Evolutionary conservation across 2,113 vertebrate species (phyloP).

Genomic region (Abramis brama): DNA sequence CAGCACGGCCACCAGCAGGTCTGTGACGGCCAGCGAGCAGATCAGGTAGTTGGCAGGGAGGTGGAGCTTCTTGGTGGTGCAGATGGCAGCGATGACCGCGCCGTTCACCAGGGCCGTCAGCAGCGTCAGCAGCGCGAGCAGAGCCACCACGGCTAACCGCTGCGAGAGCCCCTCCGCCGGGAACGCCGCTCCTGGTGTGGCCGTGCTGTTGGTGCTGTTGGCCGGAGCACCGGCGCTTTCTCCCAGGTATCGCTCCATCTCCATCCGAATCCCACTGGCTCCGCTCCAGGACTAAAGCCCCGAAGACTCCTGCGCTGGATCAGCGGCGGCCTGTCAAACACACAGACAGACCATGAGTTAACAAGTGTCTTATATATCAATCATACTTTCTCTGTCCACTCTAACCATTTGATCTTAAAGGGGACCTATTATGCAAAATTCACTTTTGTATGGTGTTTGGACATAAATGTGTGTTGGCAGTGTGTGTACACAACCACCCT

Average conservation of each 20-base stretch:
- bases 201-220: conserved; percentile 85
- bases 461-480: no score
- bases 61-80: conserved; percentile 88
- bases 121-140: conserved; percentile 79
- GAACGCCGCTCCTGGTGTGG: conserved; percentile 67
- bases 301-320: not conserved
- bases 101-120: conserved; percentile 82
- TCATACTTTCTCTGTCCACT: no score
- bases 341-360: not conserved
- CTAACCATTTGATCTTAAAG: no score
- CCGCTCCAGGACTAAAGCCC: not conserved
- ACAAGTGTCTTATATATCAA: no score
- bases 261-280: conserved; percentile 8
- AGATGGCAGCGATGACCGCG: conserved; percentile 85
- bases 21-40: conserved; percentile 88
- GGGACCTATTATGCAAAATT: no score
- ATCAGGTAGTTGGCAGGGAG: conserved; percentile 91
- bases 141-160: conserved; percentile 77
- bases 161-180: conserved; percentile 73
- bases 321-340: not conserved
- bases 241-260: conserved; percentile 58
- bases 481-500: no score
- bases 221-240: conserved; percentile 67
- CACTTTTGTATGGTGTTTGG: no score
- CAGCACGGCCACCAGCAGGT: conserved; percentile 85